Evolutionary conservation across 2,797 vertebrate genomes (phyloP).

Genomic region (Pantherophis alleghaniensis): DNA sequence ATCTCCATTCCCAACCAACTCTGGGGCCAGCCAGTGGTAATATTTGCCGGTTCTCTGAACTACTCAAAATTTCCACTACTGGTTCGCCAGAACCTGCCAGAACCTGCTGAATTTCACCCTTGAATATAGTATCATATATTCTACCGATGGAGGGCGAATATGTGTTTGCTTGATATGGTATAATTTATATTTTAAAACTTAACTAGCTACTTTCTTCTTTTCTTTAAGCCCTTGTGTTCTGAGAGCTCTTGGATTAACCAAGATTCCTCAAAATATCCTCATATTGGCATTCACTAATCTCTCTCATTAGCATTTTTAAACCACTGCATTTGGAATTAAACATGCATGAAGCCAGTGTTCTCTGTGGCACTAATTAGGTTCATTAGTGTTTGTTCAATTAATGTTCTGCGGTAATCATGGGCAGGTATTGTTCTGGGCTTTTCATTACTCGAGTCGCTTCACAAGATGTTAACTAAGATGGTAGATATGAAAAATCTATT

Average conservation of each 20-base stretch:
- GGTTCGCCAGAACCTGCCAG: too few species aligned
- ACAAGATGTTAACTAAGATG: slow-evolving; percentile 15
- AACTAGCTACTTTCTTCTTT: background rate
- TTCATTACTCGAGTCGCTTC: slow-evolving; percentile 17
- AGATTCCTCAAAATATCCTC: slow-evolving; percentile 37
- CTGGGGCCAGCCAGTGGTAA: too few species aligned
- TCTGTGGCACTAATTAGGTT: slow-evolving; percentile 45
- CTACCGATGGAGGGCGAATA: slow-evolving; percentile 26
- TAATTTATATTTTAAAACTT: background rate
- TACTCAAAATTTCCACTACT: too few species aligned
- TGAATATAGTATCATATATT: background rate
- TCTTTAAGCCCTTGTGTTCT: slow-evolving; percentile 14
- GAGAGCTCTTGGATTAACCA: slow-evolving; percentile 34
- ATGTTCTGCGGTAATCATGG: slow-evolving; percentile 39
- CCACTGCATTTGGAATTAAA: slow-evolving; percentile 53
- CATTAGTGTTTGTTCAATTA: slow-evolving; percentile 37
- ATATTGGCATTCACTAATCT: slow-evolving; percentile 50
- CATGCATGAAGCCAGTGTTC: slow-evolving; percentile 49
- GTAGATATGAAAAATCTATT: background rate
- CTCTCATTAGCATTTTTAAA: slow-evolving; percentile 63
- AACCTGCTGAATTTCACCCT: too few species aligned
- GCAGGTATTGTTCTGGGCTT: slow-evolving; percentile 37
- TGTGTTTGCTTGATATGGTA: background rate
- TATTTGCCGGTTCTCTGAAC: too few species aligned
- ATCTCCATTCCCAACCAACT: too few species aligned